Percentiles rank a stretch among this genome's conserved stretches.
phyloP scores from a whole-genome alignment of 1,140 invertebrate species.

The Atta texana region DNA sequence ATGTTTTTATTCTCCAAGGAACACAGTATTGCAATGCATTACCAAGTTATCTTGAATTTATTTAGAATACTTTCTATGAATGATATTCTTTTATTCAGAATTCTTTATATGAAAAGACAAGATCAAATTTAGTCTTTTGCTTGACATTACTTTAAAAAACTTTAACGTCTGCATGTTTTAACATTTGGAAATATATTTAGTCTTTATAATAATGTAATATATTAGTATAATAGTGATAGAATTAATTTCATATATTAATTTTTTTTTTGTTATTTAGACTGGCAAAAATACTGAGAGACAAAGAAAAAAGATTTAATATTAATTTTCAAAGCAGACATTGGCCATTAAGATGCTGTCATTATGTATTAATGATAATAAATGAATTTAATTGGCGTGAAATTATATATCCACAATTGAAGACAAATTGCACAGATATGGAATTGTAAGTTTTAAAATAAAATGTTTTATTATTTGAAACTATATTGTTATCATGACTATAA shows the following conservation, averaged over 20 bases:
- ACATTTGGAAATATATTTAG: slow-evolving; percentile 14
- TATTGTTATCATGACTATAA: not conserved
- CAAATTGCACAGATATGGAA: not conserved
- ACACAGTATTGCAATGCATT: not conserved
- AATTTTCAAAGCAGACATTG: slow-evolving; percentile 66
- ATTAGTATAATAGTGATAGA: slow-evolving; percentile 2
- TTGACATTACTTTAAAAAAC: not conserved
- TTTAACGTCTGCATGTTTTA: not conserved
- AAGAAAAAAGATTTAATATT: slow-evolving; percentile 62
- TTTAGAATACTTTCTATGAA: not conserved
- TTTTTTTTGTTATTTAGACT: slow-evolving; percentile 61
- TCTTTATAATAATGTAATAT: not conserved
- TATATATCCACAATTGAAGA: slow-evolving; percentile 71
- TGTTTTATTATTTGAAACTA: not conserved
- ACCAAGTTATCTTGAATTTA: not conserved
- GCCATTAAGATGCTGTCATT: slow-evolving; percentile 70
- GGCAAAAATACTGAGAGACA: not conserved
- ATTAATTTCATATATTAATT: slow-evolving; percentile 24
- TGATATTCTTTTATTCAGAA: not conserved
- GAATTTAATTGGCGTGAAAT: slow-evolving; percentile 60
- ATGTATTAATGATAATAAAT: slow-evolving; percentile 69
- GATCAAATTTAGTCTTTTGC: not conserved
- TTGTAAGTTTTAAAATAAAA: slow-evolving; percentile 41
- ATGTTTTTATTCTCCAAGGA: not conserved
- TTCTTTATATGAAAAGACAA: not conserved